Evolutionary conservation across 2,888 invertebrate species (phyloP).

Genomic region (Netelia virgata): DNA sequence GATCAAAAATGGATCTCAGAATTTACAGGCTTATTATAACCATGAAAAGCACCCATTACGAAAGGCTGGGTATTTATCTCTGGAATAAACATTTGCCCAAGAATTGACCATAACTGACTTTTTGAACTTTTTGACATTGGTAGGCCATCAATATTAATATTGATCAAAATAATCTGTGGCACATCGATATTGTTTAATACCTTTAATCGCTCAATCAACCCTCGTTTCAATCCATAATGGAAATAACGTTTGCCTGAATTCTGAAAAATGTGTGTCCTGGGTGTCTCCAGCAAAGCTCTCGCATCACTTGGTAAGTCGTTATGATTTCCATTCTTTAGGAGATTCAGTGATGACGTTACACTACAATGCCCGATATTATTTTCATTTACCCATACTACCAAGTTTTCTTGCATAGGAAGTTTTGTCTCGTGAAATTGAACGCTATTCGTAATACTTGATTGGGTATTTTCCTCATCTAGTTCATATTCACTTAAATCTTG

Average conservation of each 20-base stretch:
- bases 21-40: constrained; percentile 60
- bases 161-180: constrained; percentile 4
- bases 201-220: constrained; percentile 29
- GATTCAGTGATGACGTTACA: constrained; percentile 17
- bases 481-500: constrained; percentile 1
- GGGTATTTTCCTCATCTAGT: neutral
- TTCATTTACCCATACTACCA: constrained; percentile 20
- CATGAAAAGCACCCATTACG: constrained; percentile 49
- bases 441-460: neutral
- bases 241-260: constrained; percentile 23
- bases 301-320: constrained; percentile 9
- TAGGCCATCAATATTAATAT: constrained; percentile 37
- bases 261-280: constrained; percentile 18
- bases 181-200: neutral
- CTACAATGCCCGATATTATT: constrained; percentile 23
- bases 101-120: constrained; percentile 39
- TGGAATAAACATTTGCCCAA: constrained; percentile 10
- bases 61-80: neutral
- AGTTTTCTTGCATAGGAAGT: constrained; percentile 2
- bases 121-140: constrained; percentile 39
- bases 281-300: constrained; percentile 10
- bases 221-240: constrained; percentile 38
- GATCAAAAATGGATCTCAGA: constrained; percentile 38
- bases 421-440: neutral
- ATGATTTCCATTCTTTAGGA: constrained; percentile 16